Evolutionary conservation across 2,113 vertebrate genomes (phyloP).

Genomic region (Phaethornis superciliosus): DNA sequence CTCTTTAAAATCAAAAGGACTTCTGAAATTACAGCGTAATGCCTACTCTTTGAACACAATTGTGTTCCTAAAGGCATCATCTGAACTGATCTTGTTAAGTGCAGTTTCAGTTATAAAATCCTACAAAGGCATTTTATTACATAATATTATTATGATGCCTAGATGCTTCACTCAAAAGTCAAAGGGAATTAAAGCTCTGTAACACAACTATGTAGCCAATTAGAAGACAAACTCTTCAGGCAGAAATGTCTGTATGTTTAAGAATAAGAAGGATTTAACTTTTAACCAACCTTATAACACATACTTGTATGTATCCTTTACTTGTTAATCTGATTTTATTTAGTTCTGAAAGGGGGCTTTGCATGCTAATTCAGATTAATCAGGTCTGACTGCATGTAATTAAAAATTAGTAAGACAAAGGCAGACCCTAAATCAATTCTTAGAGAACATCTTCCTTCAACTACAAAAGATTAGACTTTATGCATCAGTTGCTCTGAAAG

Average conservation of each 20-base stretch:
- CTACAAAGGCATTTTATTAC: background rate
- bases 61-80: background rate
- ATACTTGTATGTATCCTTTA: conserved; percentile 31
- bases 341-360: conserved; percentile 50
- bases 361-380: conserved; percentile 69
- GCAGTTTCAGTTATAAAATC: background rate
- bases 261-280: conserved; percentile 49
- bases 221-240: conserved; percentile 18
- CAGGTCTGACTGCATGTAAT: conserved; percentile 61
- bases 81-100: background rate
- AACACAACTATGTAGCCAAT: background rate
- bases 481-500: conserved; percentile 44
- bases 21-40: background rate
- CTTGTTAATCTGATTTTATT: conserved; percentile 63
- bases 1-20: background rate
- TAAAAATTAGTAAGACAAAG: conserved; percentile 67
- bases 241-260: conserved; percentile 12
- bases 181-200: conserved; percentile 23
- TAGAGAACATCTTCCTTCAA: conserved; percentile 48
- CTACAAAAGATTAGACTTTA: conserved; percentile 62
- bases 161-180: background rate
- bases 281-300: conserved; percentile 49
- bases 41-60: background rate
- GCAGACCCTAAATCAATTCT: conserved; percentile 60
- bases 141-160: background rate